Evolutionary conservation across 2,113 vertebrate genomes (phyloP), one percentile per base, ranked within the genome.

Genomic region (Sisor rabdophorus): DNA sequence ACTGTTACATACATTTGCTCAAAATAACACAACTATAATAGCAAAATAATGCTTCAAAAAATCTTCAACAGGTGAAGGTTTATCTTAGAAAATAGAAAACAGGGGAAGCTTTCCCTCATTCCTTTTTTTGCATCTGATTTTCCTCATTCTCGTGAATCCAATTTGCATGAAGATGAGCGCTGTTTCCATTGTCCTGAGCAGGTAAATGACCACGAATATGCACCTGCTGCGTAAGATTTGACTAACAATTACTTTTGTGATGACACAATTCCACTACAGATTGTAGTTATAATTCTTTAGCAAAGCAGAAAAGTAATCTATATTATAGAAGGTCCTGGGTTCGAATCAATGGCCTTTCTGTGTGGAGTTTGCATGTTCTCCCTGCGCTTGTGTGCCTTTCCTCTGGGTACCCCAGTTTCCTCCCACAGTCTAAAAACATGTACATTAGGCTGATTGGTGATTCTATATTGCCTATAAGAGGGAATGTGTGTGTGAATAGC

Each of bases 151-250:
- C 22, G 11, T 69, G 44, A 72, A 73, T 82, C 32, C 56, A 67
- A 81, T 81, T 76, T 85, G 74, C 68, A 87, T 85, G 78, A 72
- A 88, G 89, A 88, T 58, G 22, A 64, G 22, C 9, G 60, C 75
- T 70, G 71, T 73, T 40, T 54, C 19, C 75, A 79, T 64, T 78
- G 20, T 19, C 61, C 68, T 56, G 76, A 56, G 74, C 20, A 83
- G 78, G 85, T 77, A 89, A 87, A 88, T 87, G 73, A 82, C 79
- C 56, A 28, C 55, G 19, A 78, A 67, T 7, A 32, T 77, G 70
- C 88, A 85, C 81, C 82, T 88, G 82, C 84, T 55, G 30, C 19
- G 44, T 60, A 53, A 73, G 76, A 73, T 79, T 79, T 87, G 75
- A 75, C 60, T 80, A 76, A 83, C 75, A 79, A 54, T 77, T n/a